These are phyloP conservation scores for Trileptium ribeirensis DNA, from an alignment of 2,888 invertebrate species.

Conservation along the genomic window DNA sequence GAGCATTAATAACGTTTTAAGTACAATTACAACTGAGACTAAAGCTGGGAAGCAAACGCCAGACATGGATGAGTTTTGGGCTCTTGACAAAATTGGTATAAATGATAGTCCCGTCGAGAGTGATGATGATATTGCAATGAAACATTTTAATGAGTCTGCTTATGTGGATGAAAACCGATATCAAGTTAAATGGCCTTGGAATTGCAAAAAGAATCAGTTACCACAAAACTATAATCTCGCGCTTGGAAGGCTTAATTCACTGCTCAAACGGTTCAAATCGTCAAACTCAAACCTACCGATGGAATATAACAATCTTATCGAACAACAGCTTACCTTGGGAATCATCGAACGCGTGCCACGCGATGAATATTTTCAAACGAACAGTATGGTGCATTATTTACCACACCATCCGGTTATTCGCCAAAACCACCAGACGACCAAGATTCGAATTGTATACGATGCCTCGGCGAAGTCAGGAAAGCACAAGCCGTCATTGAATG, in stretches of 20 bases:
- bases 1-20: background rate
- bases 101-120: background rate
- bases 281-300: conserved; percentile 1
- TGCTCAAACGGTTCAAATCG: background rate
- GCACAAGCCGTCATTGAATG: conserved; percentile 29
- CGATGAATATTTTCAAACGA: background rate
- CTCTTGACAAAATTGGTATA: background rate
- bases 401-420: conserved; percentile 33
- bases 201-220: background rate
- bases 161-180: background rate
- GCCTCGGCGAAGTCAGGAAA: conserved; percentile 27
- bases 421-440: conserved; percentile 28
- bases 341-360: conserved; percentile 24
- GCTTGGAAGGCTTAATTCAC: background rate
- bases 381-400: conserved; percentile 25
- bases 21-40: background rate
- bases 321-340: conserved; percentile 14
- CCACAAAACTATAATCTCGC: background rate
- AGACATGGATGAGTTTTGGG: background rate
- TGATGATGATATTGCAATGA: background rate
- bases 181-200: background rate
- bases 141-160: background rate
- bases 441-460: conserved; percentile 40
- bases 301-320: conserved; percentile 23
- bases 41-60: background rate